These are phyloP conservation scores for Cephus spinipes DNA, from an alignment of 2,888 invertebrate genomes.

Conservation along the genomic window DNA sequence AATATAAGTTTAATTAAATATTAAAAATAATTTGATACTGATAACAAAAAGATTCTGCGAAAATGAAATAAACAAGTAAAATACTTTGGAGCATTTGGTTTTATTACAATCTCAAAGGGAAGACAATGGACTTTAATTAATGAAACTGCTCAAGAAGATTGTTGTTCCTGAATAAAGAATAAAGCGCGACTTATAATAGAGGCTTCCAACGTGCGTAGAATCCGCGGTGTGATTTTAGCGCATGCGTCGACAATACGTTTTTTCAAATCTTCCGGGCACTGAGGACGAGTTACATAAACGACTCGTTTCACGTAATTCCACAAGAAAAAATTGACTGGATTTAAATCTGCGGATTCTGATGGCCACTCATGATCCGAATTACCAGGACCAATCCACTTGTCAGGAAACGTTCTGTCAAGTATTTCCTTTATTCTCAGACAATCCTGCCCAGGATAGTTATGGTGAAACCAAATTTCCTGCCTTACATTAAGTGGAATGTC, in stretches of 20 bases:
- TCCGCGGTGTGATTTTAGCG: not conserved
- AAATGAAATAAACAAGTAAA: not conserved
- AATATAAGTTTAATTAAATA: not conserved
- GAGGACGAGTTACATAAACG: not conserved
- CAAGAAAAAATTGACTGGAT: not conserved
- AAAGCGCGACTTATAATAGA: not conserved
- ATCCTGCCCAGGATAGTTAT: not conserved
- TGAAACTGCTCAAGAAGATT: not conserved
- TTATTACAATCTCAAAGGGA: not conserved
- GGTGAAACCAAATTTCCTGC: not conserved
- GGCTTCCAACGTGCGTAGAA: not conserved
- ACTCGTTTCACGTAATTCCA: not conserved
- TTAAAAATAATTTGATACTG: not conserved
- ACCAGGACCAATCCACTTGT: not conserved
- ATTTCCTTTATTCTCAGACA: not conserved
- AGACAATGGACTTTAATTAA: not conserved
- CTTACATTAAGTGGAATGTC: not conserved
- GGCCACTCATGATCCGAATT: not conserved
- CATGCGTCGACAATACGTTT: not conserved
- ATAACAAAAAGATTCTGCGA: not conserved
- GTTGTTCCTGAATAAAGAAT: not conserved
- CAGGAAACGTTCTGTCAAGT: not conserved
- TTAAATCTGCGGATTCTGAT: not conserved
- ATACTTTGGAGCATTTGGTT: not conserved
- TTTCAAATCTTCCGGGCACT: not conserved